These are phyloP conservation scores for Actinia equina DNA, from an alignment of 64 coral and sea anemone species.

Conservation along the genomic window DNA sequence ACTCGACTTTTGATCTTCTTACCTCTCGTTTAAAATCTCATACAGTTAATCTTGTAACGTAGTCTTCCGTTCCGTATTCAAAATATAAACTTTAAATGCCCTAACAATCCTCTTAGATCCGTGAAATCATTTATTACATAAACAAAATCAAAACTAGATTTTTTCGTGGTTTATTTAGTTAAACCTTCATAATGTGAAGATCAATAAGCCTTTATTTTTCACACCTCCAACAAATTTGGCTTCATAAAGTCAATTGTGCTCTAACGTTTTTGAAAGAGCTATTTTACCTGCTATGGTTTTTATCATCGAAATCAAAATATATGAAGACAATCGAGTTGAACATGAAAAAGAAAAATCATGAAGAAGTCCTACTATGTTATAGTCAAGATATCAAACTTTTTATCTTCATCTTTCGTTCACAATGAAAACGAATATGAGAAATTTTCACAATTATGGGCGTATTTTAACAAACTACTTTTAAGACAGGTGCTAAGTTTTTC, in stretches of 20 bases:
- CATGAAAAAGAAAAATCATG: not conserved
- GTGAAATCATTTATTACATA: not conserved
- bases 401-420: not conserved
- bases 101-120: not conserved
- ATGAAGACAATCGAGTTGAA: not conserved
- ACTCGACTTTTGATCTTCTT: not conserved
- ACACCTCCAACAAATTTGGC: not conserved
- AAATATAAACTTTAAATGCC: not conserved
- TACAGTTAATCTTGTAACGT: not conserved
- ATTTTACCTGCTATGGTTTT: not conserved
- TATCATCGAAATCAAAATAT: not conserved
- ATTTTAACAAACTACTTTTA: not conserved
- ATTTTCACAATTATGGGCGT: not conserved
- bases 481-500: not conserved
- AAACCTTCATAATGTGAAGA: not conserved
- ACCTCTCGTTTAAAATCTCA: conserved; percentile 6
- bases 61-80: not conserved
- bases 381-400: not conserved
- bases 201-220: not conserved
- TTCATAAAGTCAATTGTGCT: not conserved
- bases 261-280: not conserved
- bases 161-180: not conserved
- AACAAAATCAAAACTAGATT: not conserved
- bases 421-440: not conserved
- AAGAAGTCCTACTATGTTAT: not conserved